A percentile compares a stretch with the other conserved stretches of the same genome.
Conservation (phyloP, 2,888 invertebrate genomes). For the Chymomyza amoena region DNA sequence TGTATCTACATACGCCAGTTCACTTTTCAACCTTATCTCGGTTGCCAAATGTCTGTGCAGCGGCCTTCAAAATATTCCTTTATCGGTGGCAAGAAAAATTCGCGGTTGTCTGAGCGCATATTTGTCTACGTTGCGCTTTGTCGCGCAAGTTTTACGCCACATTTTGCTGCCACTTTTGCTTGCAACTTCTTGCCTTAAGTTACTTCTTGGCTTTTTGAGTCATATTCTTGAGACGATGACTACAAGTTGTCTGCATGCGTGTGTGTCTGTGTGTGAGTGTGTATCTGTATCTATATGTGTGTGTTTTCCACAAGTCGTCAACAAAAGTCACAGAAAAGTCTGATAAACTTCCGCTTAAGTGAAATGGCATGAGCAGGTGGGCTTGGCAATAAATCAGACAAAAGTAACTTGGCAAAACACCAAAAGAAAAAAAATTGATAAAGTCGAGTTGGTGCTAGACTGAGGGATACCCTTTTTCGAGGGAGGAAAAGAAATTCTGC, state of each 20-base stretch:
- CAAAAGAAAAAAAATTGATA: no score
- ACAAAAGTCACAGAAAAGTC: constrained; percentile 68
- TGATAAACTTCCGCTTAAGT: constrained; percentile 61
- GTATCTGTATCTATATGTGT: constrained; percentile 8
- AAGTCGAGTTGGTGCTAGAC: no score
- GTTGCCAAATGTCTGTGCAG: constrained; percentile 29
- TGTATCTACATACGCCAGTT: neutral
- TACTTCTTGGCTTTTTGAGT: neutral
- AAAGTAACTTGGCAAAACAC: constrained; percentile 35
- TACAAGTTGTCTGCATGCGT: neutral
- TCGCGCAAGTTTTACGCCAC: constrained; percentile 45
- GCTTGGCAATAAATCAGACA: constrained; percentile 51
- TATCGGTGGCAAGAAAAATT: neutral
- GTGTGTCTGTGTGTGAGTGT: neutral
- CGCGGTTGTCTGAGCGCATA: neutral
- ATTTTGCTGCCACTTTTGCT: constrained; percentile 13
- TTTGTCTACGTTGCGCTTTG: neutral
- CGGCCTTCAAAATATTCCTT: neutral
- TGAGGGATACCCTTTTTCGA: no score
- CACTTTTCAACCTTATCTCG: no score
- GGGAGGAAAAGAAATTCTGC: no score
- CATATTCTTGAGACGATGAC: neutral
- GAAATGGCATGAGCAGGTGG: constrained; percentile 2
- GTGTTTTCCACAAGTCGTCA: constrained; percentile 60
- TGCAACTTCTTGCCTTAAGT: neutral